Conservation (phyloP, 2,113 vertebrate species). For the Upupa epops region DNA sequence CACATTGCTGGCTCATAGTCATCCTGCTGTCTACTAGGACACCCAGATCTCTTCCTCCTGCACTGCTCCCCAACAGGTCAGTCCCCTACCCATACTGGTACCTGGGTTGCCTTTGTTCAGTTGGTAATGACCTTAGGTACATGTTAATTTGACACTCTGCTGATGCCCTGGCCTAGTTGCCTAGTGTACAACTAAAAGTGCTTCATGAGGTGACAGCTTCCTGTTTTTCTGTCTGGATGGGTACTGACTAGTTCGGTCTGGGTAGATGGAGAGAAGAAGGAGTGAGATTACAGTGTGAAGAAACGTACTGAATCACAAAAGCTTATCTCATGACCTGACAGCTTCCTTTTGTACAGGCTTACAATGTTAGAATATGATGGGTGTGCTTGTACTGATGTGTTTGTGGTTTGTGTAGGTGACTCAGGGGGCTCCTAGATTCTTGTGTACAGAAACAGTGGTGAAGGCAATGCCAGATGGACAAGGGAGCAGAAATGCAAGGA, state of each 20-base stretch:
- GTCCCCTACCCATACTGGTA: too few relatives aligned
- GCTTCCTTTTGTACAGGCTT: not conserved
- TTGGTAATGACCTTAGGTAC: not conserved
- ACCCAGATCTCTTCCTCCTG: too few relatives aligned
- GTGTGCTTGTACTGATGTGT: not conserved
- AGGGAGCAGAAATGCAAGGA: not conserved
- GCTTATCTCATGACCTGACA: not conserved
- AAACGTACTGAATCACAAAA: not conserved
- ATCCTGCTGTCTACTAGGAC: too few relatives aligned
- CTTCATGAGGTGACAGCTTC: not conserved
- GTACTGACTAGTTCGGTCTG: not conserved
- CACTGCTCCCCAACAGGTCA: too few relatives aligned
- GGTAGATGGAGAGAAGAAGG: not conserved
- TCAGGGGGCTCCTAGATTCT: not conserved
- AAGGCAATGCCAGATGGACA: not conserved
- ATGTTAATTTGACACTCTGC: not conserved
- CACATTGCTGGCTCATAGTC: too few relatives aligned
- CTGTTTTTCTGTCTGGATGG: not conserved
- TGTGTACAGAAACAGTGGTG: not conserved
- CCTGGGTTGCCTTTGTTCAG: conserved; percentile 6
- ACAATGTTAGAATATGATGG: not conserved
- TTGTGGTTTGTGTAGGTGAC: not conserved
- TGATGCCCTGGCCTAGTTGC: not conserved
- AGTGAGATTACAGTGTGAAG: not conserved
- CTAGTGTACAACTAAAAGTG: not conserved